Percentiles rank a stretch among this genome's conserved stretches.
Evolutionary conservation across 2,888 invertebrate species (phyloP).

Genomic region (Drosophila nigricruria): DNA sequence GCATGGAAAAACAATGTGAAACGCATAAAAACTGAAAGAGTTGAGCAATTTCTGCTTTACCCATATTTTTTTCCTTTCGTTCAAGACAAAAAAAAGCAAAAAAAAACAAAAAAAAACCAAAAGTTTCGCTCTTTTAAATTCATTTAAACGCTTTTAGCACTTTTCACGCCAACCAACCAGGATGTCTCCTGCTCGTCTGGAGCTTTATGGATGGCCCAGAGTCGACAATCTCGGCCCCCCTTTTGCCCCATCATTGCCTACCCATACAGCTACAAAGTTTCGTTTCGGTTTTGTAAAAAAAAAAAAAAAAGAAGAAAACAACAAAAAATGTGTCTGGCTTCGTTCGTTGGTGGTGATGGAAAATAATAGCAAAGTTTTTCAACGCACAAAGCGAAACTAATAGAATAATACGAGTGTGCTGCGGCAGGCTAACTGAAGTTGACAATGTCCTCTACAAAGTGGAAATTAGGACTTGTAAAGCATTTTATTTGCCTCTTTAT

Average conservation of each 20-base stretch:
- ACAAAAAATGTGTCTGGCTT: slow-evolving; percentile 18
- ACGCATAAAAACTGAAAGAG: slow-evolving; percentile 49
- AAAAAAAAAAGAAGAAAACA: slow-evolving; percentile 27
- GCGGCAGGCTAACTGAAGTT: slow-evolving; percentile 32
- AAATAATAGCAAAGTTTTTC: slow-evolving; percentile 61
- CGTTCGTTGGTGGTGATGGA: slow-evolving; percentile 28
- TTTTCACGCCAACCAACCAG: slow-evolving; percentile 66
- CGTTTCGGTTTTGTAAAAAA: slow-evolving; percentile 52
- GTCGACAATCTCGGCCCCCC: slow-evolving; percentile 9
- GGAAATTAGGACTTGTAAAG: slow-evolving; percentile 2
- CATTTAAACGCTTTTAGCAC: slow-evolving; percentile 77
- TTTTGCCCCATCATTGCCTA: slow-evolving; percentile 6
- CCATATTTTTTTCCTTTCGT: slow-evolving; percentile 11
- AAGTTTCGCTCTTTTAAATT: slow-evolving; percentile 75
- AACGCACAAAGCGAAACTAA: slow-evolving; percentile 54
- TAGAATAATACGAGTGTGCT: slow-evolving; percentile 32
- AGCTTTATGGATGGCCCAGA: slow-evolving; percentile 55
- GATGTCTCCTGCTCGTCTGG: slow-evolving; percentile 55
- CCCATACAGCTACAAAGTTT: slow-evolving; percentile 54
- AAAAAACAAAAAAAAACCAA: slow-evolving; percentile 44
- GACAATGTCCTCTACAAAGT: slow-evolving; percentile 19
- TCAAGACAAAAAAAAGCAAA: slow-evolving; percentile 36
- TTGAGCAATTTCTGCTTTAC: slow-evolving; percentile 28
- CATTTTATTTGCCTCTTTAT: neutral
- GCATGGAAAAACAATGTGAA: slow-evolving; percentile 60